Conservation (phyloP, 2,888 invertebrate species). For the Mallateleia sp. region DNA sequence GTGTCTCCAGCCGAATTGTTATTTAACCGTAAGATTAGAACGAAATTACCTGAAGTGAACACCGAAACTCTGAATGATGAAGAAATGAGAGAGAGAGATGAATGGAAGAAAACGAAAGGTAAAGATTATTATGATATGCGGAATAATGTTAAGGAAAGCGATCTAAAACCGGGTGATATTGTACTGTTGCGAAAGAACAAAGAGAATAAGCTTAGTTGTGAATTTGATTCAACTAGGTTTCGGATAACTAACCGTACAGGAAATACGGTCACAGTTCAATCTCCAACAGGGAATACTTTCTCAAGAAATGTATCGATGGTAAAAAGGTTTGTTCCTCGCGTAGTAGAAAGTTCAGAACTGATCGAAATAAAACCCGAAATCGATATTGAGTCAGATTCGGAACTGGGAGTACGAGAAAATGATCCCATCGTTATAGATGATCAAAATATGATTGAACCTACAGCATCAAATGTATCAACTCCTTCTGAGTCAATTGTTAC, state of each 20-base stretch:
- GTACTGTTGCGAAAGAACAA: constrained; percentile 12
- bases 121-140: constrained; percentile 45
- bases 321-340: not conserved
- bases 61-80: constrained; percentile 39
- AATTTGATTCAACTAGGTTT: constrained; percentile 21
- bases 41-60: constrained; percentile 78
- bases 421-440: not conserved
- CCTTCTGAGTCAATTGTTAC: no score
- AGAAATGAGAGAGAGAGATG: constrained; percentile 58
- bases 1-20: constrained; percentile 75
- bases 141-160: not conserved
- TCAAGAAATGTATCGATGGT: constrained; percentile 5
- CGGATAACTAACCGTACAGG: not conserved
- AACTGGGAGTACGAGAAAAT: not conserved
- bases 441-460: no score
- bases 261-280: constrained; percentile 13
- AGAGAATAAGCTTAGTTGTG: constrained; percentile 18
- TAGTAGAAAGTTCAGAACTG: not conserved
- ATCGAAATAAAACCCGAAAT: not conserved
- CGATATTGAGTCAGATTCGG: constrained; percentile 7
- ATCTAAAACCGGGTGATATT: constrained; percentile 2
- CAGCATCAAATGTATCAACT: no score
- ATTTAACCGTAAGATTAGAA: constrained; percentile 80
- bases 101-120: constrained; percentile 53
- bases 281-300: not conserved